Evolutionary conservation across 2,888 invertebrate genomes (phyloP).

Genomic region (Encarsia formosa): DNA sequence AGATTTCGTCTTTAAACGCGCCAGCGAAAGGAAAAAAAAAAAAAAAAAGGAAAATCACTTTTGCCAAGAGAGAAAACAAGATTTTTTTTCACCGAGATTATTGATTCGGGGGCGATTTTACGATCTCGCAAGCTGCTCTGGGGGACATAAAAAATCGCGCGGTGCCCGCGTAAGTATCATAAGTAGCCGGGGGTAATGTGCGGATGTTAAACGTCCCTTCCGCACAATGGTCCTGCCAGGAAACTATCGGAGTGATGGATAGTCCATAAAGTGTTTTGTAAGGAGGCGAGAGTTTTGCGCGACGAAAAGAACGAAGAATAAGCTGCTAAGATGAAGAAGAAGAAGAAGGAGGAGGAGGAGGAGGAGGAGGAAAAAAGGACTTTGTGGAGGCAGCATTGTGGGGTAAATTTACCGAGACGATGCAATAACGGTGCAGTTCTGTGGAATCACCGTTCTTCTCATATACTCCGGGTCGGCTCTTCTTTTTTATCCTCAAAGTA

Average conservation of each 20-base stretch:
- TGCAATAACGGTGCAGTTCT: too few relatives aligned
- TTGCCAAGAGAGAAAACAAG: too few relatives aligned
- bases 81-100: conserved; percentile 14
- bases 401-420: too few relatives aligned
- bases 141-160: conserved; percentile 21
- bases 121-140: conserved; percentile 35
- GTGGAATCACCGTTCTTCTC: too few relatives aligned
- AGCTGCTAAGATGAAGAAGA: background rate
- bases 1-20: too few relatives aligned
- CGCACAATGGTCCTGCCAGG: conserved; percentile 2
- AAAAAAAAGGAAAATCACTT: too few relatives aligned
- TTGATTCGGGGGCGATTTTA: conserved; percentile 32
- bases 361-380: background rate
- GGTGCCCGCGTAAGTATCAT: background rate
- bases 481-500: too few relatives aligned
- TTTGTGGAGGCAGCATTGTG: too few relatives aligned
- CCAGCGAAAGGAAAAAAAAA: too few relatives aligned
- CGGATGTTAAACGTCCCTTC: conserved; percentile 10
- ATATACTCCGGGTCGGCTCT: too few relatives aligned
- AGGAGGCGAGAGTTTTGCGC: background rate
- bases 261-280: conserved; percentile 24
- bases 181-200: background rate
- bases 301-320: background rate
- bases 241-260: conserved; percentile 25
- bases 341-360: background rate